Evolutionary conservation across 2,797 vertebrate genomes (phyloP).

Genomic region (Poecilia velifera): DNA sequence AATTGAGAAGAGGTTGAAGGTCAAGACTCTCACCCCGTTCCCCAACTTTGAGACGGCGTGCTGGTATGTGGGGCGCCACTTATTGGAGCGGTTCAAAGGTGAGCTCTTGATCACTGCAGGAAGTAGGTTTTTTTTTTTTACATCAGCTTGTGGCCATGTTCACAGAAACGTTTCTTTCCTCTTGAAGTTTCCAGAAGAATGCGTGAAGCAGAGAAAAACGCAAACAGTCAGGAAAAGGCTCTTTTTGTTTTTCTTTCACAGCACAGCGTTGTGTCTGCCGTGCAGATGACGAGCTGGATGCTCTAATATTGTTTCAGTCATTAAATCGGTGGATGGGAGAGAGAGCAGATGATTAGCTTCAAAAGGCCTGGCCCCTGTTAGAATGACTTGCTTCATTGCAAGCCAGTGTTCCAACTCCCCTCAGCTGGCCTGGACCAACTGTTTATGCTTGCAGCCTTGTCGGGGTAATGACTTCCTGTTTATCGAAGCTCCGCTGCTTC

Average conservation of each 20-base stretch:
- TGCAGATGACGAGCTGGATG: slow-evolving; percentile 80
- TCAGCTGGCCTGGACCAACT: slow-evolving; percentile 71
- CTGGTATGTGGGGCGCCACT: slow-evolving; percentile 95
- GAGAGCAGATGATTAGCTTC: slow-evolving; percentile 86
- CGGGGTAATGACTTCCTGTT: slow-evolving; percentile 32
- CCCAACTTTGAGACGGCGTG: slow-evolving; percentile 96
- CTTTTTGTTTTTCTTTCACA: slow-evolving; percentile 8
- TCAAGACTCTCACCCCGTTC: slow-evolving; percentile 93
- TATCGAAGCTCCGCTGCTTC: slow-evolving; percentile 59
- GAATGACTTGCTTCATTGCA: slow-evolving; percentile 83
- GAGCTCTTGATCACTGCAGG: slow-evolving; percentile 35
- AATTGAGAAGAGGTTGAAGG: slow-evolving; percentile 94
- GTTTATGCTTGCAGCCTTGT: slow-evolving; percentile 81
- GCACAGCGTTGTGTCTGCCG: slow-evolving; percentile 68
- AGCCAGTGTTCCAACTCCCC: slow-evolving; percentile 76
- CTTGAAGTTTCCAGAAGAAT: slow-evolving; percentile 35
- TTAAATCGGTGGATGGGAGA: slow-evolving; percentile 75
- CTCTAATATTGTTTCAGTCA: slow-evolving; percentile 81
- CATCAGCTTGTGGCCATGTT: slow-evolving; percentile 12
- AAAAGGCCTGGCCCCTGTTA: slow-evolving; percentile 76
- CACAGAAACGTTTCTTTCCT: slow-evolving; percentile 1
- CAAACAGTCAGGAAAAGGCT: slow-evolving; percentile 35
- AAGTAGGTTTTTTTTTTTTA: not conserved
- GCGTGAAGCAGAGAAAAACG: slow-evolving; percentile 36
- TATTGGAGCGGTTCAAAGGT: slow-evolving; percentile 97